A percentile compares a stretch with the other conserved stretches of the same genome.
These are phyloP conservation scores for Cercopithecus mona DNA, from an alignment of 2,113 vertebrate genomes.

Conservation along the genomic window DNA sequence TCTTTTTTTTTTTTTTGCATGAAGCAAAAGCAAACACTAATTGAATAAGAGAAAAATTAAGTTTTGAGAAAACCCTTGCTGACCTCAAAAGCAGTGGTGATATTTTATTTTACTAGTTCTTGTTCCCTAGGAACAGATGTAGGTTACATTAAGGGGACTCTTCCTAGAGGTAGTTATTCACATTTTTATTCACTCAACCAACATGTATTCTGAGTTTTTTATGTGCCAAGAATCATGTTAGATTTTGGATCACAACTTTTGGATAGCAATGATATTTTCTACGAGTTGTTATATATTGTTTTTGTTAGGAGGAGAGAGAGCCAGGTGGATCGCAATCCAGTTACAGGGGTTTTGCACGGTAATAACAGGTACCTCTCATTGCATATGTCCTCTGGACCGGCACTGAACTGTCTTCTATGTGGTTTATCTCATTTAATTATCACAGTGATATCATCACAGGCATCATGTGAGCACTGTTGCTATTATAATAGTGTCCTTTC, in stretches of 20 bases:
- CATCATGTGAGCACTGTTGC: not conserved
- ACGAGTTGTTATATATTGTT: not conserved
- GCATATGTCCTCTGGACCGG: no score
- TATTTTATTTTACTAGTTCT: not conserved
- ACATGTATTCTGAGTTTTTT: not conserved
- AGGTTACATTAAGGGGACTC: not conserved
- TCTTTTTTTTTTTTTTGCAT: not conserved
- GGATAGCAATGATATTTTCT: not conserved
- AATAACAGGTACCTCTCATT: not conserved
- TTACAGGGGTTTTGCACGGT: fast-evolving
- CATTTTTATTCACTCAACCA: not conserved
- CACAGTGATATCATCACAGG: not conserved
- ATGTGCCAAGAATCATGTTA: not conserved
- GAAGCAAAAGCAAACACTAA: not conserved
- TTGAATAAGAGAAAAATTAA: not conserved
- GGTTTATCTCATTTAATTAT: not conserved
- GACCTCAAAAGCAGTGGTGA: not conserved
- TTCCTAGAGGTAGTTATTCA: not conserved
- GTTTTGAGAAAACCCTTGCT: not conserved
- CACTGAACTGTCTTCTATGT: not conserved
- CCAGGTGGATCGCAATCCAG: no score
- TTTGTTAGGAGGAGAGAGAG: not conserved
- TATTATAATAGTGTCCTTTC: not conserved
- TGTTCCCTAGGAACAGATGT: not conserved
- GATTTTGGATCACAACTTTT: not conserved